A percentile compares a stretch with the other conserved stretches of the same genome.
Evolutionary conservation across 2,113 vertebrate genomes (phyloP).

Genomic region (Poecilia latipinna): DNA sequence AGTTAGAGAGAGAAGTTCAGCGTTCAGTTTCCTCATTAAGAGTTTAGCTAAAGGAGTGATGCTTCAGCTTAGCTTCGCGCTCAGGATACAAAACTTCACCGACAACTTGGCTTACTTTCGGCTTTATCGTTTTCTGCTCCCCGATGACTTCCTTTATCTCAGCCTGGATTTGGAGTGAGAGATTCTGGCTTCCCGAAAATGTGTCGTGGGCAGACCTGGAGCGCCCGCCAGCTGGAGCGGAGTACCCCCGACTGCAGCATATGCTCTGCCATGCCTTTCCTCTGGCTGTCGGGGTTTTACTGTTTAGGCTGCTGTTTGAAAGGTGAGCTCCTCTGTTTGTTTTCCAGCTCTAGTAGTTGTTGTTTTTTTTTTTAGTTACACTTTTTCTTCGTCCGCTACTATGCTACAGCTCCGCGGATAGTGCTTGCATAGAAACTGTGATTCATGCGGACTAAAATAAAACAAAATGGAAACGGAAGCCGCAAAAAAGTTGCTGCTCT

Average conservation of each 20-base stretch:
- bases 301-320: constrained; percentile 67
- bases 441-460: neutral
- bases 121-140: neutral
- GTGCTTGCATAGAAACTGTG: neutral
- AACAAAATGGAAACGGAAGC: neutral
- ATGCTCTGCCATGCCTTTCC: constrained; percentile 58
- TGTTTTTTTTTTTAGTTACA: neutral
- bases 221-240: constrained; percentile 65
- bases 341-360: neutral
- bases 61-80: neutral
- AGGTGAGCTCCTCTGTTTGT: constrained; percentile 50
- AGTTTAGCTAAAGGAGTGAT: constrained; percentile 14
- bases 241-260: constrained; percentile 60
- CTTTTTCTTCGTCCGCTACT: neutral
- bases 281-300: constrained; percentile 58
- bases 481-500: neutral
- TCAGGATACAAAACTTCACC: neutral
- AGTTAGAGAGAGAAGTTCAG: neutral
- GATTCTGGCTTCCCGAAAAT: constrained; percentile 77
- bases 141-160: constrained; percentile 70
- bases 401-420: neutral
- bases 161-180: constrained; percentile 75
- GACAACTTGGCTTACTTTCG: neutral
- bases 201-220: constrained; percentile 73
- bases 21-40: constrained; percentile 5